phyloP scores from a whole-genome alignment of 2,797 vertebrate genomes.

The Hylomyscus alleni region DNA sequence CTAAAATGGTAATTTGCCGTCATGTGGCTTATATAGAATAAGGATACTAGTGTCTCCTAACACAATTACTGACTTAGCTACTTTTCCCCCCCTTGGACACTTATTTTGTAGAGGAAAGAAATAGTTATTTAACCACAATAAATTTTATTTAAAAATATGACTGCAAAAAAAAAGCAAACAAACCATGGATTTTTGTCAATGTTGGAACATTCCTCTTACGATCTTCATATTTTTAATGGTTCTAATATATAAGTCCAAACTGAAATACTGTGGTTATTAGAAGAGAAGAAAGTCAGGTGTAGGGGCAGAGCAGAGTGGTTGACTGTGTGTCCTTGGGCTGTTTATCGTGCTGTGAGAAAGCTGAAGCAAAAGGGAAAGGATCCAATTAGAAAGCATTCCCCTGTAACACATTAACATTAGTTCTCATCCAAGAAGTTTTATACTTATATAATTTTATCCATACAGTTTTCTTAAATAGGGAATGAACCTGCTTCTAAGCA shows the following conservation, averaged over 20 bases:
- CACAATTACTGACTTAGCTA: neutral
- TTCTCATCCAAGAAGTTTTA: neutral
- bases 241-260: neutral
- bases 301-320: neutral
- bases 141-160: neutral
- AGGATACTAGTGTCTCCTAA: neutral
- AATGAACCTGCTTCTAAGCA: neutral
- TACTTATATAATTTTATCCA: neutral
- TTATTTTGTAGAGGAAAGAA: slow-evolving; percentile 47
- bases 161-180: neutral
- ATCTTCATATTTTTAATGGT: neutral
- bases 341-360: neutral
- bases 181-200: neutral
- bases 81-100: neutral
- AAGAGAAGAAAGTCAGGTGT: neutral
- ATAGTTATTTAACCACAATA: neutral
- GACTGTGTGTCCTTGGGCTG: neutral
- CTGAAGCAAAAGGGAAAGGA: too few species aligned
- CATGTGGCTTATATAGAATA: neutral
- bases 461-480: neutral
- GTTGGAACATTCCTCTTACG: neutral
- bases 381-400: neutral
- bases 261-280: neutral
- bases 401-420: neutral
- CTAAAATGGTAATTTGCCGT: slow-evolving; percentile 43